Conservation (phyloP, 2,113 vertebrate genomes). For the Riparia riparia region DNA sequence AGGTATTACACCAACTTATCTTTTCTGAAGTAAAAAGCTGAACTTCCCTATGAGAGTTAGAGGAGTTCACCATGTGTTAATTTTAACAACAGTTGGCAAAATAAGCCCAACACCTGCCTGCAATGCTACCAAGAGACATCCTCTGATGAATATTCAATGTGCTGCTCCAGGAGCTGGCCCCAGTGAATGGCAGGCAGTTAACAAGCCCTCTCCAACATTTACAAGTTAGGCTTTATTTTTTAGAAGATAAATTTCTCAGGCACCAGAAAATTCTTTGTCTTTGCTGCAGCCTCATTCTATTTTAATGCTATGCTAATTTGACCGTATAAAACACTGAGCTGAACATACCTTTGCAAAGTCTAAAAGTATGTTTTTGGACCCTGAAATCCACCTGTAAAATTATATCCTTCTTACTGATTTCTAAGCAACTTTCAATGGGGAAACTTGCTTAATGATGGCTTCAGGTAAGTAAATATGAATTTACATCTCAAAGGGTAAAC, state of each 20-base stretch:
- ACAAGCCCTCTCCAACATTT: background rate
- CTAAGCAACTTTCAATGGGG: background rate
- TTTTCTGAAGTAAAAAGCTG: background rate
- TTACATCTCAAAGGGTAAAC: background rate
- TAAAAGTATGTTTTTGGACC: background rate
- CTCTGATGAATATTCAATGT: background rate
- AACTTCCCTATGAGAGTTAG: background rate
- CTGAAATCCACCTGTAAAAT: slow-evolving; percentile 1
- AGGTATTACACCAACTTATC: background rate
- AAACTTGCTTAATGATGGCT: background rate
- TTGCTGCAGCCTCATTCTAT: background rate
- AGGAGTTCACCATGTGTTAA: background rate
- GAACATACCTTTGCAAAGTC: background rate
- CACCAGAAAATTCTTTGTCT: background rate
- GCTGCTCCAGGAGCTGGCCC: background rate
- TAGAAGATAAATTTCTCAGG: background rate
- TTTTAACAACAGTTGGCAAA: background rate
- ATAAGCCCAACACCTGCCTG: background rate
- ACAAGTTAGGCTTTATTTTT: background rate
- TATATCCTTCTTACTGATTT: background rate
- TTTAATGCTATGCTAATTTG: background rate
- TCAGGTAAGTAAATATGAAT: background rate
- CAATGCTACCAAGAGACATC: background rate
- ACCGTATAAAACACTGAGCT: background rate
- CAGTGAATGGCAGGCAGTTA: background rate